Percentiles rank a stretch among this genome's conserved stretches.
These are phyloP conservation scores for Cladopsammia gracilis DNA, from an alignment of 64 coral and sea anemone species.

Conservation along the genomic window DNA sequence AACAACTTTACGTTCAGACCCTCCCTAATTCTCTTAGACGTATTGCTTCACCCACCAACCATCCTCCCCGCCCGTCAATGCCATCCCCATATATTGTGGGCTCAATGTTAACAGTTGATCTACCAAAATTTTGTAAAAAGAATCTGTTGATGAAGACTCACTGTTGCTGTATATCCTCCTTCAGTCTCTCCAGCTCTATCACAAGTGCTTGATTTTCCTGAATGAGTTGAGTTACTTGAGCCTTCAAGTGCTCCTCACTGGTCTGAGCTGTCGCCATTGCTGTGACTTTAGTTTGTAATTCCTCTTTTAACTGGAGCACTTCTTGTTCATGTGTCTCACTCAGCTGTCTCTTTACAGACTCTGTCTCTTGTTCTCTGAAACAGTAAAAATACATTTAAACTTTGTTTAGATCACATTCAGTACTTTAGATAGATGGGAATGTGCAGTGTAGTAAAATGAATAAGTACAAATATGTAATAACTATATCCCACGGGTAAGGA, in stretches of 20 bases:
- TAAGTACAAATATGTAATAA: too few relatives aligned
- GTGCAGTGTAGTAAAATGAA: too few relatives aligned
- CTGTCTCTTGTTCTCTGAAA: not conserved
- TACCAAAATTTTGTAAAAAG: not conserved
- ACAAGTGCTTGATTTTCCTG: conserved; percentile 38
- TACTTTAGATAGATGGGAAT: too few relatives aligned
- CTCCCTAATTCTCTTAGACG: too few relatives aligned
- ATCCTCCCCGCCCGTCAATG: too few relatives aligned
- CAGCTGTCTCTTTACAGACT: not conserved
- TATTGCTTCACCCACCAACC: too few relatives aligned
- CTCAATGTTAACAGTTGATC: not conserved
- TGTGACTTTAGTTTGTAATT: not conserved
- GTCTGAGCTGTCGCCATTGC: not conserved
- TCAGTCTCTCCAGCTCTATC: conserved; percentile 28
- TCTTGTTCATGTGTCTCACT: not conserved
- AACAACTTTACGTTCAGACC: too few relatives aligned
- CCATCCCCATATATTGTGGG: too few relatives aligned
- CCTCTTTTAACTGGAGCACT: conserved; percentile 5
- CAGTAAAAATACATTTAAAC: not conserved
- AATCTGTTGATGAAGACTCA: not conserved
- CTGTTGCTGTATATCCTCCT: conserved; percentile 22
- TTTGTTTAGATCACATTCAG: not conserved
- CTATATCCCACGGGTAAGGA: too few relatives aligned
- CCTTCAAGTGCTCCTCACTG: conserved; percentile 14
- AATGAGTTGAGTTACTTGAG: conserved; percentile 70